phyloP scores from a whole-genome alignment of 2,888 invertebrate genomes.

The Podabrus alpinus region DNA sequence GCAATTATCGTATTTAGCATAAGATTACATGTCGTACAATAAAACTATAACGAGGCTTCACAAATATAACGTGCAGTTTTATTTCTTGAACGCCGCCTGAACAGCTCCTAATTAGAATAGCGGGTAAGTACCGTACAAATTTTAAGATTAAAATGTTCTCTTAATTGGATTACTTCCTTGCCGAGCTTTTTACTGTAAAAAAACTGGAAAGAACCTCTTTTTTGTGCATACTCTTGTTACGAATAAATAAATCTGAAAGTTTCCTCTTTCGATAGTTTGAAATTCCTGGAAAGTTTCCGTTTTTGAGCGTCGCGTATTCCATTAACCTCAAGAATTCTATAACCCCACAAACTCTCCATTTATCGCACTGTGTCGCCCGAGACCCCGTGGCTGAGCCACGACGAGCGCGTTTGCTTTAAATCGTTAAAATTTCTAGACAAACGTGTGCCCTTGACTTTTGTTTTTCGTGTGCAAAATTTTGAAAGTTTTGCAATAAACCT shows the following conservation, averaged over 20 bases:
- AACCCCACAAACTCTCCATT: neutral
- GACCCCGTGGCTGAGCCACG: neutral
- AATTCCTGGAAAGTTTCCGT: no score
- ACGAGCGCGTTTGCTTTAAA: no score
- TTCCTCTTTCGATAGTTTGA: no score
- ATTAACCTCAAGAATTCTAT: no score
- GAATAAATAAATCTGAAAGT: no score
- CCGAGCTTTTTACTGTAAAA: neutral
- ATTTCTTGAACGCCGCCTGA: neutral
- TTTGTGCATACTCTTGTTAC: no score
- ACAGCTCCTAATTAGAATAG: neutral
- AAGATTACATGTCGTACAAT: constrained; percentile 16
- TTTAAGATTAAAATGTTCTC: neutral
- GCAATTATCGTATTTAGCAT: constrained; percentile 26
- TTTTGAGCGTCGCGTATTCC: no score
- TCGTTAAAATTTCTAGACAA: neutral
- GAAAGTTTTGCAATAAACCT: neutral
- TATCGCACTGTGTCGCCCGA: neutral
- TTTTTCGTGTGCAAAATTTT: neutral
- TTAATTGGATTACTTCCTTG: neutral
- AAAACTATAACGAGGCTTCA: neutral
- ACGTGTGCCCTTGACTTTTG: neutral
- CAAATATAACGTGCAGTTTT: neutral
- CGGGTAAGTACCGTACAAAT: neutral
- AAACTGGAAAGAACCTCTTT: no score